Evolutionary conservation across 2,888 invertebrate species (phyloP), one percentile per base, ranked within the genome.

Genomic region (Heliconius aoede): DNA sequence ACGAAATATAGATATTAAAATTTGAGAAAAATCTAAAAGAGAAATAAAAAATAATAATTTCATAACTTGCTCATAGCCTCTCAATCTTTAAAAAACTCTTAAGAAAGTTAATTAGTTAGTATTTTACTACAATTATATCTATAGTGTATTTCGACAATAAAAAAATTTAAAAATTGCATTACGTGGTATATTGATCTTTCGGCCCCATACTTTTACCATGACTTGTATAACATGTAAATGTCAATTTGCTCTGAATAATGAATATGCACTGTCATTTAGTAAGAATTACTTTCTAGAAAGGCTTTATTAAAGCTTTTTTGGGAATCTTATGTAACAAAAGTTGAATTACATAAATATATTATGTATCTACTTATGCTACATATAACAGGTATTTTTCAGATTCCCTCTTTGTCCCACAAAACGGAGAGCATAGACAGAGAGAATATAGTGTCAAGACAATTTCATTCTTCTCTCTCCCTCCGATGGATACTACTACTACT

Each of bases 171-270:
- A n/a, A n/a, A n/a, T n/a, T n/a, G 30, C 30, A 30, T 30, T 21
- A 51, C n/a, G 68, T 26, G 21, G 30, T 30, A 5, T 30, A 32
- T 13, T 55, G 69, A 69, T n/a, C 69, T 69, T 69, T 55, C 5
- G 30, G 32, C 51, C 30, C 30, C 69, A 69, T 24, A 69, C 69
- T 69, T 55, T 69, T 69, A 69, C 69, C 69, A 55, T 69, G 69
- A 69, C 69, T 69, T 69, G 30, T 7, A 51, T n/a, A 13, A 28
- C 4, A 51, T n/a, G 21, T 28, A 68, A 69, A 69, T 69, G 55
- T 69, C 69, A 55, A 69, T 30, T 30, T 55, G 28, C 55, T 30
- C 5, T 5, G 28, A 55, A 69, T 3, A 30, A 9, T 5, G 28
- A 55, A 69, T 1, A n/a, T 69, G 68, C 68, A 55, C n/a, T 69